Evolutionary conservation across 1,140 invertebrate species (phyloP).

Genomic region (Ceratitis capitata): DNA sequence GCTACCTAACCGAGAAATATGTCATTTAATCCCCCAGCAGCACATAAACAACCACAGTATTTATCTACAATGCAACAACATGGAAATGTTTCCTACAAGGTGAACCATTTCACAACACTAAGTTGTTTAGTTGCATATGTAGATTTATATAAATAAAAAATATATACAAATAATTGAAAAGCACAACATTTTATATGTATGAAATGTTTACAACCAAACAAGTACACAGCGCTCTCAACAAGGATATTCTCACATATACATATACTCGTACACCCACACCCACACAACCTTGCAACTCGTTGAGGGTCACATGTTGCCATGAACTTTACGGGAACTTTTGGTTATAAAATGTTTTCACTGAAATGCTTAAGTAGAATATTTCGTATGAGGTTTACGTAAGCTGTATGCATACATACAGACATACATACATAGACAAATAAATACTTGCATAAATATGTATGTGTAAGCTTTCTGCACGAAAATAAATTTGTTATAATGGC

Average conservation of each 20-base stretch:
- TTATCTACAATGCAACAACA: background rate
- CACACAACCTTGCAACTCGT: background rate
- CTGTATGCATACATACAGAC: background rate
- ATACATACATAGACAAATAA: background rate
- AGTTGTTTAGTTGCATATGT: background rate
- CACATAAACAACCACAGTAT: no score
- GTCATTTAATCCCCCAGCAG: no score
- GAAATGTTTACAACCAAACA: no score
- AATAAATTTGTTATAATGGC: background rate
- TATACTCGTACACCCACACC: no score
- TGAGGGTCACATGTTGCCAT: background rate
- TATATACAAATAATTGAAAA: background rate
- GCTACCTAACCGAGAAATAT: background rate
- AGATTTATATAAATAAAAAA: background rate
- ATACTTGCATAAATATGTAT: background rate
- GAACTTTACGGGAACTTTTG: no score
- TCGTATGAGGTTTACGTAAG: background rate
- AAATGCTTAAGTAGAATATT: background rate
- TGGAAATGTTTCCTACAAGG: background rate
- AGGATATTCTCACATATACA: background rate
- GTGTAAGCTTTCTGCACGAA: background rate
- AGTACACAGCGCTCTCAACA: background rate
- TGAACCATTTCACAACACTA: background rate
- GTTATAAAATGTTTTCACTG: constrained; percentile 10
- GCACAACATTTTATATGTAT: background rate